Conservation (phyloP, 1,140 invertebrate genomes). For the Drosophila bocki region DNA sequence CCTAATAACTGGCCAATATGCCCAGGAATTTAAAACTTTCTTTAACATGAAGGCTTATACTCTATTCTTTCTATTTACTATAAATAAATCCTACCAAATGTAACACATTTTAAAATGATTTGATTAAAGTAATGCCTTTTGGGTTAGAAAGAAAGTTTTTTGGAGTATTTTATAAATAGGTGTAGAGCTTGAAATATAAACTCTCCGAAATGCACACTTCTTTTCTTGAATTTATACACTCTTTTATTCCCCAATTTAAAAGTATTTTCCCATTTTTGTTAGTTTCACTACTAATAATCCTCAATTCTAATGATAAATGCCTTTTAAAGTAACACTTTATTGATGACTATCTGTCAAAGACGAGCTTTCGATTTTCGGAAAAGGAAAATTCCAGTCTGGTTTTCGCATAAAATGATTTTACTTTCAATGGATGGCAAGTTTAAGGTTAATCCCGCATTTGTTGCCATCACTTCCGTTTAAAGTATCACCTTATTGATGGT, state of each 20-base stretch:
- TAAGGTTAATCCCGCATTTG: conserved; percentile 39
- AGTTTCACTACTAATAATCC: background rate
- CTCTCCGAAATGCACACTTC: too few species aligned
- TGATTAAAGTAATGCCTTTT: background rate
- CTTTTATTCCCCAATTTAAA: background rate
- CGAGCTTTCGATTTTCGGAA: conserved; percentile 2
- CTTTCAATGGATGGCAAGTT: conserved; percentile 29
- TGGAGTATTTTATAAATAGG: too few species aligned
- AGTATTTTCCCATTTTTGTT: background rate
- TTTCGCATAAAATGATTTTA: conserved; percentile 13
- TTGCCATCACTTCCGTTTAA: conserved; percentile 7
- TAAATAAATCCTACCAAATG: background rate
- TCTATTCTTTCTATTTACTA: background rate
- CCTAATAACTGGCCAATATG: background rate
- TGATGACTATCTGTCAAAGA: conserved; percentile 14
- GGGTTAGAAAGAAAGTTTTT: background rate
- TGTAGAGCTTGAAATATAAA: too few species aligned
- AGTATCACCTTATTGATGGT: conserved; percentile 44
- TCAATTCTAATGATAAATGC: background rate
- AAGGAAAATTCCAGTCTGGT: conserved; percentile 6
- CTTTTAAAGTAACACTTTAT: conserved; percentile 18
- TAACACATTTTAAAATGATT: background rate
- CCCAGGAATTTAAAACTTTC: background rate
- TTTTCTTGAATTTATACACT: background rate
- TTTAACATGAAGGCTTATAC: background rate